A percentile compares a stretch with the other conserved stretches of the same genome.
Evolutionary conservation across 1,140 invertebrate genomes (phyloP).

Genomic region (Nephila pilipes): DNA sequence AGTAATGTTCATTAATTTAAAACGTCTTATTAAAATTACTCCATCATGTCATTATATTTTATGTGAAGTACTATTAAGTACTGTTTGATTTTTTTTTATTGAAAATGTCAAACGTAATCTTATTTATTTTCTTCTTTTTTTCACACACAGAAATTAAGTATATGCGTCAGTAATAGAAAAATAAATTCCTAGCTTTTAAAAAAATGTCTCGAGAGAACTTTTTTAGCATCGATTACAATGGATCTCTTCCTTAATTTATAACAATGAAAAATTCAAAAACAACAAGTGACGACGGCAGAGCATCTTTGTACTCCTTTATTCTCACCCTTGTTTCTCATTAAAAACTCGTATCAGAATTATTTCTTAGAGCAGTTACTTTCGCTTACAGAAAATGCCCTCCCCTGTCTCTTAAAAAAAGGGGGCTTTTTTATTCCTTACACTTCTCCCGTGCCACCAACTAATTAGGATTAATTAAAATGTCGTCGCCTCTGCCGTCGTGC

Average conservation of each 20-base stretch:
- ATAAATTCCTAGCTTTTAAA: not conserved
- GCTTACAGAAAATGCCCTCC: not conserved
- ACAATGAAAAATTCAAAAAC: slow-evolving; percentile 31
- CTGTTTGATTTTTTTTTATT: not conserved
- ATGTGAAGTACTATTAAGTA: not conserved
- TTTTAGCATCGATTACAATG: slow-evolving; percentile 23
- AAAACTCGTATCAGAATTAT: slow-evolving; percentile 64
- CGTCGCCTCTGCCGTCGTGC: slow-evolving; percentile 48
- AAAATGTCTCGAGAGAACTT: not conserved
- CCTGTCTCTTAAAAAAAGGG: not conserved
- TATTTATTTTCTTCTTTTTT: not conserved
- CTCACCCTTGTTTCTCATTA: slow-evolving; percentile 66
- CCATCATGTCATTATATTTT: not conserved
- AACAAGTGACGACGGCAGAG: slow-evolving; percentile 27
- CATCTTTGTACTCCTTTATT: slow-evolving; percentile 61
- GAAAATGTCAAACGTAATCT: not conserved
- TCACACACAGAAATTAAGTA: not conserved
- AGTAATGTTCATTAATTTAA: too few relatives aligned
- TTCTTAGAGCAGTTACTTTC: slow-evolving; percentile 71
- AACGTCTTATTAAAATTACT: not conserved
- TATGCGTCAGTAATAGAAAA: not conserved
- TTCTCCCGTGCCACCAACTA: slow-evolving; percentile 27
- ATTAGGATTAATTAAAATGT: slow-evolving; percentile 76
- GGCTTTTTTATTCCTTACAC: not conserved
- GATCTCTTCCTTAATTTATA: not conserved